phyloP scores from a whole-genome alignment of 2,113 vertebrate genomes.

The Anoplopoma fimbria region DNA sequence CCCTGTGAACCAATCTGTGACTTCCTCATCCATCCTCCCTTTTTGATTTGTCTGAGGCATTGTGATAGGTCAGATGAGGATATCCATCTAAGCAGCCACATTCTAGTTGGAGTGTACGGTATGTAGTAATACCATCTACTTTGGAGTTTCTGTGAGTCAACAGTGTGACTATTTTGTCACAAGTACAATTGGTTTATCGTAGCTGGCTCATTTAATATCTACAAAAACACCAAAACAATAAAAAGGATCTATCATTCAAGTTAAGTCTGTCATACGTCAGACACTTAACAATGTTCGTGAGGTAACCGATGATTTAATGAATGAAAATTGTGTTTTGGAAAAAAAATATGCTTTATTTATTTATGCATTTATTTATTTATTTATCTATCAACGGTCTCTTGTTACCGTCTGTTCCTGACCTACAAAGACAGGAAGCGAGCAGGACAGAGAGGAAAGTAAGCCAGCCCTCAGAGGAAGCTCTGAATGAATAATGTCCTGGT shows the following conservation, averaged over 20 bases:
- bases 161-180: background rate
- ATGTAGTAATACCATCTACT: background rate
- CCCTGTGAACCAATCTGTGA: conserved; percentile 40
- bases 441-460: conserved; percentile 57
- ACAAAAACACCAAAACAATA: background rate
- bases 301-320: background rate
- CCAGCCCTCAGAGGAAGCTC: conserved; percentile 71
- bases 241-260: background rate
- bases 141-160: background rate
- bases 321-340: conserved; percentile 28
- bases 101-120: background rate
- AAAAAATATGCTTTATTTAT: background rate
- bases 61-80: conserved; percentile 12
- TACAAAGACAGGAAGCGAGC: conserved; percentile 62
- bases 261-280: background rate
- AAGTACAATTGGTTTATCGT: background rate
- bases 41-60: background rate
- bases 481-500: conserved; percentile 77
- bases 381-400: conserved; percentile 13
- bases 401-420: conserved; percentile 47
- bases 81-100: background rate
- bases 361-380: background rate
- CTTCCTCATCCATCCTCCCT: conserved; percentile 16
- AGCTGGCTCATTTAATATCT: background rate
- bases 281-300: background rate